These are phyloP conservation scores for Rhamnusium bicolor DNA, from an alignment of 2,888 invertebrate genomes.

Conservation along the genomic window DNA sequence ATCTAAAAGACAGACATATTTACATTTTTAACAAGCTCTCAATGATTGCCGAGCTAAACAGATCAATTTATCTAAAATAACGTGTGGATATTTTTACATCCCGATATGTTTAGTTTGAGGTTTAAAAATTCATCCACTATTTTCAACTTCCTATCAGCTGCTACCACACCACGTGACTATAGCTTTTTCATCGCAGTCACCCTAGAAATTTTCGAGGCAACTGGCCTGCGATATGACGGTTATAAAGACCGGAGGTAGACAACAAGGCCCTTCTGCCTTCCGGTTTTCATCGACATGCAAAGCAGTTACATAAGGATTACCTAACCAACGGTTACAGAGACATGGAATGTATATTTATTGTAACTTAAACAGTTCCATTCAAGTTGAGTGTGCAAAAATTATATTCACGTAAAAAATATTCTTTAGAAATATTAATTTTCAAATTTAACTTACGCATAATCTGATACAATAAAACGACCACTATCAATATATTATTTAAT, in stretches of 20 bases:
- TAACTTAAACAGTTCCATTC: neutral
- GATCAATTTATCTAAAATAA: neutral
- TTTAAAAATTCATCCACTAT: conserved; percentile 17
- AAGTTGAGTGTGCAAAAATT: no score
- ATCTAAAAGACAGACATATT: neutral
- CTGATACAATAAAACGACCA: no score
- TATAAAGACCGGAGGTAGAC: conserved; percentile 28
- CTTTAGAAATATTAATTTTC: no score
- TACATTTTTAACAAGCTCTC: neutral
- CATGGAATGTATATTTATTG: neutral
- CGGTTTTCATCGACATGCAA: conserved; percentile 17
- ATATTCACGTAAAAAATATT: no score
- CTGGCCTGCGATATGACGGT: conserved; percentile 24
- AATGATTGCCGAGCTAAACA: neutral
- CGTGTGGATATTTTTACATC: conserved; percentile 32
- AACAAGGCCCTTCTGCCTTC: conserved; percentile 21
- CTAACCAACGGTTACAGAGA: neutral
- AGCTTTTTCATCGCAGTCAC: conserved; percentile 4
- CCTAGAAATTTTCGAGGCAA: conserved; percentile 15
- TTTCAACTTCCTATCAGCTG: conserved; percentile 44
- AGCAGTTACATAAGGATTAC: neutral
- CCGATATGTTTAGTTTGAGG: conserved; percentile 13
- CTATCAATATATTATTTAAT: no score
- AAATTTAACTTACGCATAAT: no score
- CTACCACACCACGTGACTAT: conserved; percentile 27